Evolutionary conservation across 2,888 invertebrate species (phyloP).

Genomic region (Lasioglossum vierecki): DNA sequence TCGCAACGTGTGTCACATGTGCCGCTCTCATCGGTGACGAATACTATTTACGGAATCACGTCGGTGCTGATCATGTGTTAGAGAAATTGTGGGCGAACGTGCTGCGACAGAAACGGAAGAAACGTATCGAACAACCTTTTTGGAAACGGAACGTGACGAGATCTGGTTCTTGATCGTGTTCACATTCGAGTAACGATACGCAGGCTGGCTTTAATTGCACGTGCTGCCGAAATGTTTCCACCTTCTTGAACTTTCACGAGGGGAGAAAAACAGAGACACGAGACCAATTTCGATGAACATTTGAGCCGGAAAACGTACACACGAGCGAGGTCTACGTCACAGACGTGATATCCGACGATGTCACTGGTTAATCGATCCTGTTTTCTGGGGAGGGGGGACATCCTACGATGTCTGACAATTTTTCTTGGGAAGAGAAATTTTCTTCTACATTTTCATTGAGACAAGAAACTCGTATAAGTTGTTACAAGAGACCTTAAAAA

Average conservation of each 20-base stretch:
- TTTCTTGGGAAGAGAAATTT: neutral
- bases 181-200: neutral
- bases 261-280: slow-evolving; percentile 16
- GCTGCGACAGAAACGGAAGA: neutral
- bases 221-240: slow-evolving; percentile 63
- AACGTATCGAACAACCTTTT: slow-evolving; percentile 1
- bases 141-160: slow-evolving; percentile 51
- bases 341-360: slow-evolving; percentile 20
- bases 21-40: neutral
- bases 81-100: slow-evolving; percentile 1
- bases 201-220: slow-evolving; percentile 42
- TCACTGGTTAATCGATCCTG: slow-evolving; percentile 17
- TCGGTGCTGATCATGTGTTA: neutral
- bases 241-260: slow-evolving; percentile 68
- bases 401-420: neutral
- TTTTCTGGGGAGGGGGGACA: neutral
- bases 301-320: slow-evolving; percentile 53
- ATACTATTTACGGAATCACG: neutral
- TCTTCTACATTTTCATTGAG: neutral
- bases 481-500: neutral
- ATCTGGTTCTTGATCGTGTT: slow-evolving; percentile 11
- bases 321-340: neutral
- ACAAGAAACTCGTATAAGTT: neutral
- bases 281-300: slow-evolving; percentile 7
- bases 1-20: neutral